These are phyloP conservation scores for Manduca sexta DNA, from an alignment of 1,140 invertebrate genomes.

Conservation along the genomic window DNA sequence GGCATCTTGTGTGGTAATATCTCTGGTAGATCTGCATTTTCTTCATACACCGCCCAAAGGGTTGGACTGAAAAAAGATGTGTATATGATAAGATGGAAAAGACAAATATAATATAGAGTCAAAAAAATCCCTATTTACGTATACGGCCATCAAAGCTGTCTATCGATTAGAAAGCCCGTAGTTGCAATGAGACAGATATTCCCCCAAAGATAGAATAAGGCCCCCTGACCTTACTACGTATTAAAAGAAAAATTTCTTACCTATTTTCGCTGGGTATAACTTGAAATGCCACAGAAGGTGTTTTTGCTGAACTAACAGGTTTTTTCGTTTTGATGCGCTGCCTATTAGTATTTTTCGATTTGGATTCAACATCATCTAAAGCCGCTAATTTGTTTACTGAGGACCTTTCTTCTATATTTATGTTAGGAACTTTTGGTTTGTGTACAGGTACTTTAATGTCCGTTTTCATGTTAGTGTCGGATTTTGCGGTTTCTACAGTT, in stretches of 20 bases:
- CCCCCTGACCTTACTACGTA: no score
- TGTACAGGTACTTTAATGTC: constrained; percentile 5
- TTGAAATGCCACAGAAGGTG: constrained; percentile 67
- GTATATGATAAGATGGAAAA: no score
- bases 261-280: constrained; percentile 73
- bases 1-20: constrained; percentile 45
- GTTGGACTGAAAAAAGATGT: constrained; percentile 48
- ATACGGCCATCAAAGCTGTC: no score
- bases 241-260: constrained; percentile 41
- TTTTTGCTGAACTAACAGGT: constrained; percentile 46
- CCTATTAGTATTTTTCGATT: constrained; percentile 20
- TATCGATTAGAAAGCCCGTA: no score
- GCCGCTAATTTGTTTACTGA: constrained; percentile 38
- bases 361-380: constrained; percentile 32
- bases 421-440: constrained; percentile 8
- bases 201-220: no score
- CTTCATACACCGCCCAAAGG: constrained; percentile 59
- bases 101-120: no score
- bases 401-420: constrained; percentile 53
- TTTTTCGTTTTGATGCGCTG: constrained; percentile 27
- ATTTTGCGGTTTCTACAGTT: constrained; percentile 36
- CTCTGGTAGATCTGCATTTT: constrained; percentile 45
- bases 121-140: no score
- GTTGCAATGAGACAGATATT: no score
- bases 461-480: background rate